Evolutionary conservation across 2,888 invertebrate species (phyloP).

Genomic region (Gandaritis pyraliata): DNA sequence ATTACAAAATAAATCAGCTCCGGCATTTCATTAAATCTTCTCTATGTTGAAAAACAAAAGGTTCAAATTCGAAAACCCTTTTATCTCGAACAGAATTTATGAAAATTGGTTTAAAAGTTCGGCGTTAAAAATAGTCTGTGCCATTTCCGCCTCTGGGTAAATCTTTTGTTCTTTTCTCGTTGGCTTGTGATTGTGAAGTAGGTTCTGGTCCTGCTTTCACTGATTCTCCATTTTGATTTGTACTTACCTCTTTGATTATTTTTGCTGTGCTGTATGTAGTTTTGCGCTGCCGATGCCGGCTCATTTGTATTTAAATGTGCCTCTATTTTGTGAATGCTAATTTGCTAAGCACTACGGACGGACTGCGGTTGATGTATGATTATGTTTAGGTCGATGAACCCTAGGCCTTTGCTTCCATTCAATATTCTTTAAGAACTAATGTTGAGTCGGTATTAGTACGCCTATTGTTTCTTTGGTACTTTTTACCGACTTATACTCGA

Average conservation of each 20-base stretch:
- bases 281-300: slow-evolving; percentile 5
- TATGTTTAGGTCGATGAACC: slow-evolving; percentile 24
- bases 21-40: slow-evolving; percentile 32
- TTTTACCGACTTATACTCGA: background rate
- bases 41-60: slow-evolving; percentile 50
- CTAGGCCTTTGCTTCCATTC: slow-evolving; percentile 16
- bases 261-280: slow-evolving; percentile 4
- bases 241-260: slow-evolving; percentile 9
- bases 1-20: slow-evolving; percentile 40
- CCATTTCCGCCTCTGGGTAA: slow-evolving; percentile 77
- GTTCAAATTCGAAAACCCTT: slow-evolving; percentile 57
- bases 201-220: slow-evolving; percentile 46
- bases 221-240: slow-evolving; percentile 31
- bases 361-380: slow-evolving; percentile 11
- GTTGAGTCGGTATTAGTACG: slow-evolving; percentile 10
- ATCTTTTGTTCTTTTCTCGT: slow-evolving; percentile 69
- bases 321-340: slow-evolving; percentile 27
- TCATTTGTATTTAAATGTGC: slow-evolving; percentile 28
- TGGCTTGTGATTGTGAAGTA: slow-evolving; percentile 52
- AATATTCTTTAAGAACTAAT: slow-evolving; percentile 9
- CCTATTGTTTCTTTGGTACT: slow-evolving; percentile 19
- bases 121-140: slow-evolving; percentile 73
- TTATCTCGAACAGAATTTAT: slow-evolving; percentile 48
- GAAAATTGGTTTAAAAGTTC: slow-evolving; percentile 58
- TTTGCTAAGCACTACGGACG: slow-evolving; percentile 13